These are phyloP conservation scores for Rhabditophanes sp. DNA, from an alignment of 2,888 invertebrate species.

Conservation along the genomic window DNA sequence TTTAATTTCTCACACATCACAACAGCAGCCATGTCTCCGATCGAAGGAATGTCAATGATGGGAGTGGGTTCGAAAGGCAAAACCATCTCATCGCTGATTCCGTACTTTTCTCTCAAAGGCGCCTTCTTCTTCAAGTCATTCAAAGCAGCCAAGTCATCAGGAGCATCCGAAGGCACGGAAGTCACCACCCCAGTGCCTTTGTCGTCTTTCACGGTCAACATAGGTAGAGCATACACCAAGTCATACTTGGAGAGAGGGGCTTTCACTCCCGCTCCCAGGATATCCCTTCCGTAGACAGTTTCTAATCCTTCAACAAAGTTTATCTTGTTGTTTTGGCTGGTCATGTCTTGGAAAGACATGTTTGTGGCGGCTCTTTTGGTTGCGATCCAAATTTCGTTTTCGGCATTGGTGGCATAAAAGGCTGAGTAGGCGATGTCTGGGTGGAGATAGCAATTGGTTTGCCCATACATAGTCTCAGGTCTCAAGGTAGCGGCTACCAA, in stretches of 20 bases:
- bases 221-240: conserved; percentile 77
- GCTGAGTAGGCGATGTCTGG: conserved; percentile 75
- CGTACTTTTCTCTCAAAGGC: conserved; percentile 65
- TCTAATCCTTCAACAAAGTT: conserved; percentile 52
- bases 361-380: conserved; percentile 73
- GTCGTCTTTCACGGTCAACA: conserved; percentile 90
- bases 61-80: conserved; percentile 60
- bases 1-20: conserved; percentile 55
- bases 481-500: conserved; percentile 91
- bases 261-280: conserved; percentile 66
- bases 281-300: conserved; percentile 51
- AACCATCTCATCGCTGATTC: conserved; percentile 66
- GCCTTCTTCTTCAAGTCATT: conserved; percentile 79
- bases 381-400: conserved; percentile 64
- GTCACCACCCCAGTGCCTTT: conserved; percentile 96
- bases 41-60: conserved; percentile 74
- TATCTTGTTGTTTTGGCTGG: conserved; percentile 62
- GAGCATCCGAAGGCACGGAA: conserved; percentile 92
- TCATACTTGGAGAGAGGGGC: conserved; percentile 71
- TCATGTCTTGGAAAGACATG: conserved; percentile 69
- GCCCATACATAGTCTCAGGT: conserved; percentile 99
- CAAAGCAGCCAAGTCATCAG: conserved; percentile 91
- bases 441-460: conserved; percentile 94
- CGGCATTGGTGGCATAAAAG: conserved; percentile 54
- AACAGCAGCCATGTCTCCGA: conserved; percentile 23